Percentiles rank a stretch among this genome's conserved stretches.
Evolutionary conservation across 2,797 vertebrate species (phyloP).

Genomic region (Myotis myotis): DNA sequence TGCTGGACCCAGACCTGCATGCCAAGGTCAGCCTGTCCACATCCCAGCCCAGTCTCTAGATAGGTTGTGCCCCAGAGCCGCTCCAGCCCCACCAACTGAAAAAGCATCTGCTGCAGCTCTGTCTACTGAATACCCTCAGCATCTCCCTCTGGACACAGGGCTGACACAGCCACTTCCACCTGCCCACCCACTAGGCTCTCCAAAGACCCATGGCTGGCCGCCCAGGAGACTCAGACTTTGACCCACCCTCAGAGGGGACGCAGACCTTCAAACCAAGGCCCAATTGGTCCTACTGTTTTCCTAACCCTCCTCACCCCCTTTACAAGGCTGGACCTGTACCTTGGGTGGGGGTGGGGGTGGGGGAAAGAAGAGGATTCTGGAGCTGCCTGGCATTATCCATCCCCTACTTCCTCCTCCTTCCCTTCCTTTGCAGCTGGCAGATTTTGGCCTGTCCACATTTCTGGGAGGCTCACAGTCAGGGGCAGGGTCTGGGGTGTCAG

Average conservation of each 20-base stretch:
- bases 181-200: background rate
- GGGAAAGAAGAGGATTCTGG: background rate
- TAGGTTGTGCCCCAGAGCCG: background rate
- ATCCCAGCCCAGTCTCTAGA: background rate
- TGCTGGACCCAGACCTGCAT: conserved; percentile 88
- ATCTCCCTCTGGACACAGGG: background rate
- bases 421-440: conserved; percentile 72
- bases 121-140: background rate
- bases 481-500: background rate
- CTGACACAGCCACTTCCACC: background rate
- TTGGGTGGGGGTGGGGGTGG: accelerated
- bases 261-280: background rate
- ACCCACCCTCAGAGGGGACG: background rate
- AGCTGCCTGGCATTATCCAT: background rate
- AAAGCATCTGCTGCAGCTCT: background rate
- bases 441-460: conserved; percentile 80
- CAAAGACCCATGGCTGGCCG: background rate
- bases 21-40: conserved; percentile 84
- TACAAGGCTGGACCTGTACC: background rate
- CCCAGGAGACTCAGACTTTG: background rate
- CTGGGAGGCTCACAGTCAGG: conserved; percentile 32
- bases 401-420: background rate
- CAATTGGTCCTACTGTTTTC: background rate
- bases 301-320: background rate
- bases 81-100: background rate